These are phyloP conservation scores for Pomatorhinus ruficollis DNA, from an alignment of 2,113 vertebrate genomes.

Conservation along the genomic window DNA sequence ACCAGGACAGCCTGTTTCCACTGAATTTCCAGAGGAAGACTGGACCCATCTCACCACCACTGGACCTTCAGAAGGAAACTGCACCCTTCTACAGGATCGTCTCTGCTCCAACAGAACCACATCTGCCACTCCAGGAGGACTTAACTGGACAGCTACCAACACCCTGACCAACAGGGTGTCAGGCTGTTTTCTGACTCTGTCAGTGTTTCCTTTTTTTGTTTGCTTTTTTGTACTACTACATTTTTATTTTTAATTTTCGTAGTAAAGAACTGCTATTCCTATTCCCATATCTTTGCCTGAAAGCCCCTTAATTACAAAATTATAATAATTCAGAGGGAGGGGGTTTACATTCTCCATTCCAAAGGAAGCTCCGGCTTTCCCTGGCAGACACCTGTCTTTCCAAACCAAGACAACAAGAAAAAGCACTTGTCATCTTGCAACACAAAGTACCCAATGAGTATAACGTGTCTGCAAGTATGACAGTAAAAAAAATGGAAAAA, in stretches of 20 bases:
- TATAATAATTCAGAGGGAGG: not conserved
- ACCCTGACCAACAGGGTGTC: not conserved
- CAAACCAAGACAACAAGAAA: not conserved
- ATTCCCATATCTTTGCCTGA: not conserved
- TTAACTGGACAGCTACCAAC: not conserved
- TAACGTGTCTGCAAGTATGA: not conserved
- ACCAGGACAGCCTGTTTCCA: not conserved
- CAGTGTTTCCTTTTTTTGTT: not conserved
- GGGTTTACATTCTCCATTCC: not conserved
- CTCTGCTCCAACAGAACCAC: not conserved
- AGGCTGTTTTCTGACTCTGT: not conserved
- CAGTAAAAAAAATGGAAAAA: not conserved
- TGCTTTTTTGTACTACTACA: not conserved
- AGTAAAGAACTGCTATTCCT: not conserved
- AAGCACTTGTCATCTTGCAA: not conserved
- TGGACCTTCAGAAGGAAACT: not conserved
- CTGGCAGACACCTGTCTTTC: not conserved
- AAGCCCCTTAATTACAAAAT: not conserved
- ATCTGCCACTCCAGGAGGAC: not conserved
- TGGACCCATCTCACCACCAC: not conserved
- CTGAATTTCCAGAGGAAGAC: not conserved
- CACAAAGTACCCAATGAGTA: not conserved
- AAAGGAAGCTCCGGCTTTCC: not conserved
- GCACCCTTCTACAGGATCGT: not conserved
- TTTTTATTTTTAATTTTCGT: not conserved